phyloP scores from a whole-genome alignment of 2,797 vertebrate genomes.

The Malurus splendens region DNA sequence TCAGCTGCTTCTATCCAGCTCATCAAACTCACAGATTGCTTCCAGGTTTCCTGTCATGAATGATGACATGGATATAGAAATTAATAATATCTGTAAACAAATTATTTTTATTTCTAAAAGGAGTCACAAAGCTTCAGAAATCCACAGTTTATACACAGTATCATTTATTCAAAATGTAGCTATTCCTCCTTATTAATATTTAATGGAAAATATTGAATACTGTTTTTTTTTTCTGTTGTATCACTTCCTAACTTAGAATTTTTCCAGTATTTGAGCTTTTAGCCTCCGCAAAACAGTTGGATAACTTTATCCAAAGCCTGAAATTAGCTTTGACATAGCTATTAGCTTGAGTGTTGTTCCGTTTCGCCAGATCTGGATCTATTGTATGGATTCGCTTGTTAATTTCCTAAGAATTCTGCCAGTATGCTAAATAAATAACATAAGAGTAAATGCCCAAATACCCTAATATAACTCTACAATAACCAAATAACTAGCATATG shows the following conservation, averaged over 20 bases:
- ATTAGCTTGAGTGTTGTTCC: background rate
- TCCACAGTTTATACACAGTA: background rate
- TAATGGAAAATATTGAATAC: background rate
- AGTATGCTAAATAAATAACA: background rate
- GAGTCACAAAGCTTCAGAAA: background rate
- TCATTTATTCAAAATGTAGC: background rate
- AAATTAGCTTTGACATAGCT: background rate
- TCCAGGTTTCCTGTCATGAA: background rate
- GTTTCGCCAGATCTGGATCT: background rate
- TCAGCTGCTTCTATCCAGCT: background rate
- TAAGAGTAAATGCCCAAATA: background rate
- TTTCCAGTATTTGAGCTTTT: background rate
- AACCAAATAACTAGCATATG: background rate
- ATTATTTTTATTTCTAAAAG: background rate
- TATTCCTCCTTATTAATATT: background rate
- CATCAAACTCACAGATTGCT: background rate
- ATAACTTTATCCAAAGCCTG: background rate
- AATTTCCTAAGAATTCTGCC: background rate
- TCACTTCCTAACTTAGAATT: background rate
- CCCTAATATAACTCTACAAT: background rate
- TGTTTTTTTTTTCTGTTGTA: accelerated
- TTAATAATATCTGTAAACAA: background rate
- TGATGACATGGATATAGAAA: background rate
- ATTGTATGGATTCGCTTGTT: background rate
- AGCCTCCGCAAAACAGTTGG: background rate